Evolutionary conservation across 30 jellyfish, hydroid and myxozoan genomes (phyloP), one percentile per base, ranked within the genome.

Genomic region (Aurelia sp.): DNA sequence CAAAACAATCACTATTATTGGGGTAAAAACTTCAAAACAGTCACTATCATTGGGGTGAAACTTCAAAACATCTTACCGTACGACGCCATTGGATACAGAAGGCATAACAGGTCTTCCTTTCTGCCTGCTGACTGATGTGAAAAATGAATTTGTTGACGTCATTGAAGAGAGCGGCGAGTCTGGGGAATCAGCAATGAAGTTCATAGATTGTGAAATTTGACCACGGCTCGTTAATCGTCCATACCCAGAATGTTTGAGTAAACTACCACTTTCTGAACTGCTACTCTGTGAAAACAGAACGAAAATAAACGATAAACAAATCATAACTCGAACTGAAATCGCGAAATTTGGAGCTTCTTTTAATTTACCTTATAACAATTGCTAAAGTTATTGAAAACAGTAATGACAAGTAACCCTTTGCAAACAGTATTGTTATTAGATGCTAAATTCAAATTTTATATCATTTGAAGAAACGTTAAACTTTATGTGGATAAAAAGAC

Each of bases 111-210:
- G 89, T 51, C 98, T 76, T 18, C 90, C 90, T 65, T 85, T 96
- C 48, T 92, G 94, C 50, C 92, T 93, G 62, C 98, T 93, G 69
- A 93, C 98, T 17, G 98, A 93, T 35, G 98, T 93, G 84, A 93
- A 93, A 71, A 73, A 77, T 13, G 97, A 81, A 38, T 82, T 81
- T 30, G 98, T 81, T 73, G 98, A 93, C 76, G 97, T 93, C 97
- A 93, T 80, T n/a, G 98, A 93, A 3, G 98, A 93, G 76, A 89
- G 91, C 3, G 96, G 98, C 47, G 98, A 91, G 68, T 91, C 98
- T 5, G 96, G 93, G 4, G 82, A 66, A 57, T 72, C 88, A 18
- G 92, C 88, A 18, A 65, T 55, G 78, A 88, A 80, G 4, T 74
- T 78, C 77, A 67, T 74, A 35, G 84, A 58, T 61, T 76, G 85